Evolutionary conservation across 2,797 vertebrate species (phyloP), one percentile per base, ranked within the genome.

Genomic region (Mormyrops boulengeri): DNA sequence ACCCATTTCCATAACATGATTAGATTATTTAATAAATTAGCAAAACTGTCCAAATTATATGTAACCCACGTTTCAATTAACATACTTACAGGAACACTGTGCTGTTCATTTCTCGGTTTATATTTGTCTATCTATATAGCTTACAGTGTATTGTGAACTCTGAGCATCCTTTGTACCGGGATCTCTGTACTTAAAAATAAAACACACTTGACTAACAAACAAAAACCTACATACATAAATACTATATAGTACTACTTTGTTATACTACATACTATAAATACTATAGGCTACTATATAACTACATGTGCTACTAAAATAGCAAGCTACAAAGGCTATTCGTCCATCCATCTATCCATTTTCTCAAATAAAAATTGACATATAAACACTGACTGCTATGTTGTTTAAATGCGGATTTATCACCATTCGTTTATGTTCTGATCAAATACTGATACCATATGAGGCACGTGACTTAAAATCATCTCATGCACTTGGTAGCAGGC

Each of bases 11-110:
- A 85, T 73, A 60, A 30, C 38, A 88, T 34, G 52, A 85, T 85
- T 91, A 90, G 89, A 91, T 92, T 91, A 91, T 87, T 89, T 87
- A 89, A 85, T 91, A 91, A 91, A 88, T 92, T 90, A 91, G 11
- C 69, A 91, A 88, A 89, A 91, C 86, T 44, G 66, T 87, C 90
- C 17, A 22, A 88, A 49, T 88, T 49, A 88, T 26, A 49, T 30
- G 38, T 17, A 60, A 60, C 73, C 88, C n/a, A 84, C 11, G 22
- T 62, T 57, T 38, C 55, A 89, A 85, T 57, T 89, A 57, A 57
- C 85, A 85, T 85, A 30, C 7, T 47, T 66, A 11, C 60, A 88
- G 50, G 30, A 34, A n/a, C 30, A 41, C 17, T n/a, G 14, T 62
- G 19, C 34, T 47, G 6, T 87, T 14, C n/a, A 57, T 87, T 38